Base-by-base conservation (phyloP, 2,888 invertebrate species). In the Brenthis ino region DNA sequence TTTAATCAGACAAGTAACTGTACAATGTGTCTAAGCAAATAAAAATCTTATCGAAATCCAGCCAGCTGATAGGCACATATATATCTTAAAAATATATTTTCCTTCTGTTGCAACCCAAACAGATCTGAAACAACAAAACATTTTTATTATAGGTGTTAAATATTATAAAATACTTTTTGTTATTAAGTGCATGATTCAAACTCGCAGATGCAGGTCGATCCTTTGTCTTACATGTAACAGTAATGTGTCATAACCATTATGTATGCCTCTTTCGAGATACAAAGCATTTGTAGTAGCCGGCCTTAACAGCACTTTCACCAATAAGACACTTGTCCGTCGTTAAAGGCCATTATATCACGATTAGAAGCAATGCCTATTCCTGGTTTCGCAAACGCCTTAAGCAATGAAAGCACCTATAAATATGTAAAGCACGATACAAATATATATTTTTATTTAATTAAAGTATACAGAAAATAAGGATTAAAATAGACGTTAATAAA, bases 301-400 rank as follows among this genome's bases (percentile, higher is more conserved):
- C 68, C 66, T 67, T 57, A 69, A 70, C 65, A 71, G 76, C 75
- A 83, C 86, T 87, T 88, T 88, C 86, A 83, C 84, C 82, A 73
- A 66, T 72, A 66, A 75, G 75, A 82, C 85, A 80, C 83, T 84
- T 83, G 82, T 81, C 77, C 75, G 77, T 82, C 79, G 79, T 79
- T 81, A 81, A 82, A 83, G 77, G 80, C 79, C 74, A 80, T 85
- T 86, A 84, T 83, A 83, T 84, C 84, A 84, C 80, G 73, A 74
- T 77, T 76, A 72, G 74, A 72, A 75, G 77, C 77, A 79, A 75
- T 79, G 80, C 78, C 80, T 79, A 77, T 81, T 82, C 81, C 81
- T 79, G 73, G 81, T 83, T 82, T 81, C 80, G 79, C 76, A 83
- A 83, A 77, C 61, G 67, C 68, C 58, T 69, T 65, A 60, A 73